Conservation (phyloP, 2,888 invertebrate species). For the Coremacera marginata region DNA sequence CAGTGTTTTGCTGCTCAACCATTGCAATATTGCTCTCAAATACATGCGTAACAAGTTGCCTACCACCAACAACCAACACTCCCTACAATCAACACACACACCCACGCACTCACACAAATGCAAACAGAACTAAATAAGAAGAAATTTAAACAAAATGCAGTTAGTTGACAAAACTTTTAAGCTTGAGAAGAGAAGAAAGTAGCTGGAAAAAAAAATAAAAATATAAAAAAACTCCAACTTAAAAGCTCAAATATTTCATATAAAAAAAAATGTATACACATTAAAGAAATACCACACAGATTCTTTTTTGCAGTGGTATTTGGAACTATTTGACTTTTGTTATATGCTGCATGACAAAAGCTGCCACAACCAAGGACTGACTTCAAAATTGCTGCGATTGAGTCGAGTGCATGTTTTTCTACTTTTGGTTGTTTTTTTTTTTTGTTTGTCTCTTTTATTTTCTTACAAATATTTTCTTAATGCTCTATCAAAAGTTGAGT, state of each 20-base stretch:
- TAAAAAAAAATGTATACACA: neutral
- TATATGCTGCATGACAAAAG: constrained; percentile 12
- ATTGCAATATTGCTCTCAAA: no score
- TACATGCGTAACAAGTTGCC: no score
- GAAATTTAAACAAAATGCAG: constrained; percentile 50
- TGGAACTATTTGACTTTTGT: neutral
- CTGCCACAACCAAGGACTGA: no score
- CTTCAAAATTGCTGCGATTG: neutral
- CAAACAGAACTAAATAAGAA: constrained; percentile 46
- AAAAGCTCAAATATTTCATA: constrained; percentile 1
- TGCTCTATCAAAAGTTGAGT: constrained; percentile 17
- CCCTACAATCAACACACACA: no score
- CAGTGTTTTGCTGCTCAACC: no score
- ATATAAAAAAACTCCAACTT: neutral
- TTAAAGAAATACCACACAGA: neutral
- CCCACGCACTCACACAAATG: no score
- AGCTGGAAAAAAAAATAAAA: neutral
- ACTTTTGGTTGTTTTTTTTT: neutral
- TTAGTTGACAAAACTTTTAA: constrained; percentile 62
- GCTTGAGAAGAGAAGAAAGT: constrained; percentile 43
- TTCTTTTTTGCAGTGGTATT: neutral
- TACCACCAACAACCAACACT: no score
- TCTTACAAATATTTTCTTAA: neutral
- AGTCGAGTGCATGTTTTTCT: neutral
- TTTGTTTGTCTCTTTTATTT: neutral